Percentiles rank a stretch among this genome's conserved stretches.
Conservation (phyloP, 2,888 invertebrate species). For the Celastrina argiolus region DNA sequence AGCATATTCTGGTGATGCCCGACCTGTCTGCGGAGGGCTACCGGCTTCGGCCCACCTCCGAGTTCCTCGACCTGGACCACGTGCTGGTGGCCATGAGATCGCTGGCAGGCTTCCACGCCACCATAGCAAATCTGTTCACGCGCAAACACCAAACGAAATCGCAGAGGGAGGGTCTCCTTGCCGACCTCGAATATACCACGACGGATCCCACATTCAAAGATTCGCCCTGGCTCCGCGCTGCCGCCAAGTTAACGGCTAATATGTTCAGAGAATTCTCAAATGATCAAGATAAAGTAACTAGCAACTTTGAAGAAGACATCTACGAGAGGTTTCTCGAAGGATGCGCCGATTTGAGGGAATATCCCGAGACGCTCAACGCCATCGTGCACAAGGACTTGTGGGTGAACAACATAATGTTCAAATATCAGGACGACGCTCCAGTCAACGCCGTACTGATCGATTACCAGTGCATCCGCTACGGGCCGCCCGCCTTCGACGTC, state of each 20-base stretch:
- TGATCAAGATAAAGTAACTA: conserved; percentile 38
- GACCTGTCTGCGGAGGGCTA: conserved; percentile 55
- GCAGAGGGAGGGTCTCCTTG: conserved; percentile 40
- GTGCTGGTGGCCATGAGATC: conserved; percentile 40
- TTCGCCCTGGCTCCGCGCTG: conserved; percentile 49
- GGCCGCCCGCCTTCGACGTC: conserved; percentile 60
- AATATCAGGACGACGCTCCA: conserved; percentile 46
- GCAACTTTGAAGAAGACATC: conserved; percentile 43
- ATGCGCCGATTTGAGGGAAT: conserved; percentile 45
- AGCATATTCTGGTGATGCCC: conserved; percentile 56
- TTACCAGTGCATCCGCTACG: conserved; percentile 58
- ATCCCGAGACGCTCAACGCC: conserved; percentile 50
- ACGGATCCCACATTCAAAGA: conserved; percentile 48
- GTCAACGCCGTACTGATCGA: conserved; percentile 53
- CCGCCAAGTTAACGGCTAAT: conserved; percentile 50
- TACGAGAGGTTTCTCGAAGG: conserved; percentile 42
- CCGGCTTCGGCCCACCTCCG: conserved; percentile 35
- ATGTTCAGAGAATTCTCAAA: conserved; percentile 48
- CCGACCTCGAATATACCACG: conserved; percentile 43
- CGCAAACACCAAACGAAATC: conserved; percentile 33
- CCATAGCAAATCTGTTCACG: conserved; percentile 51
- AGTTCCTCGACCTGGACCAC: conserved; percentile 49
- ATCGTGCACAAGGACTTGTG: conserved; percentile 62
- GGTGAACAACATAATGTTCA: conserved; percentile 63
- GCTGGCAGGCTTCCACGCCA: conserved; percentile 60